Conservation (phyloP, 2,797 vertebrate genomes). For the Micrastur ruficollis region DNA sequence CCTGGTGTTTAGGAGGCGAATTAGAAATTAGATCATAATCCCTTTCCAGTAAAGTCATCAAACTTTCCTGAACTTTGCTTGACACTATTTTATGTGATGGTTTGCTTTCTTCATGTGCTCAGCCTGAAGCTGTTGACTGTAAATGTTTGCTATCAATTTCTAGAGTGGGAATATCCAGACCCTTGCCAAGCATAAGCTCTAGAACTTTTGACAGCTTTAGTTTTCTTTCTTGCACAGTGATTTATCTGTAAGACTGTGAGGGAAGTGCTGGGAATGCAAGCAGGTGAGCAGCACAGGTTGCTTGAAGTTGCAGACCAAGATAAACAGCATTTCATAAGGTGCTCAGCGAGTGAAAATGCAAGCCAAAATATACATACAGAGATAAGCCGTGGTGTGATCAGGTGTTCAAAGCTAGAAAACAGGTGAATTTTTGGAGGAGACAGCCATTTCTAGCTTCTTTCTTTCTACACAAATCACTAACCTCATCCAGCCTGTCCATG, state of each 20-base stretch:
- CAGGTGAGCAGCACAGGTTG: neutral
- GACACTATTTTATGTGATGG: neutral
- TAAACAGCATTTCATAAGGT: neutral
- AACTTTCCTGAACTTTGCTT: neutral
- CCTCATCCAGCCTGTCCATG: neutral
- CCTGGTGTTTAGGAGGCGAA: neutral
- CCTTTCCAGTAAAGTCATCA: neutral
- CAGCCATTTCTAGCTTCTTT: neutral
- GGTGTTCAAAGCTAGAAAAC: neutral
- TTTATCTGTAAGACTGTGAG: neutral
- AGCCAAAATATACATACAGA: neutral
- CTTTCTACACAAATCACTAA: neutral
- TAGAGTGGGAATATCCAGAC: neutral
- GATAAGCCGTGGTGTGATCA: neutral
- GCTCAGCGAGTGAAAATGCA: neutral
- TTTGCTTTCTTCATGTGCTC: neutral
- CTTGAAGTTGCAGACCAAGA: neutral
- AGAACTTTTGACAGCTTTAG: neutral
- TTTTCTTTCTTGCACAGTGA: neutral
- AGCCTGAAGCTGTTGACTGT: neutral
- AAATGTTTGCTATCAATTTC: neutral
- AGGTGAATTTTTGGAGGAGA: neutral
- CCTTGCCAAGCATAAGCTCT: neutral
- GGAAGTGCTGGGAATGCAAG: neutral
- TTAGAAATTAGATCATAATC: neutral